Evolutionary conservation across 2,113 vertebrate species (phyloP).

Genomic region (Clarias magur): DNA sequence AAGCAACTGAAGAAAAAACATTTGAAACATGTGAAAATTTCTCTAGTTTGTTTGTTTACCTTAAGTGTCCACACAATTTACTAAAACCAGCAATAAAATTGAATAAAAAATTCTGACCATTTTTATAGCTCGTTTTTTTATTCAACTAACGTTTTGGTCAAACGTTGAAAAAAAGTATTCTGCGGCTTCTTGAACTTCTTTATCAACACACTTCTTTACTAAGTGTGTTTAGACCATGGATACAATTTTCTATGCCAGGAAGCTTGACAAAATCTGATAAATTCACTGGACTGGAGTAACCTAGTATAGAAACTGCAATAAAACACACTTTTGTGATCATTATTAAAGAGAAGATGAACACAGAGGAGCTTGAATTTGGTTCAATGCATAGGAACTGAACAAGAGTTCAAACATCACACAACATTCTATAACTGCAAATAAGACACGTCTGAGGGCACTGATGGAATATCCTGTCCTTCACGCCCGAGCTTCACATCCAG

Average conservation of each 20-base stretch:
- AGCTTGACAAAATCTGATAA: slow-evolving; percentile 3
- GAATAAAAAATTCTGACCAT: too few relatives aligned
- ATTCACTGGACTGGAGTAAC: background rate
- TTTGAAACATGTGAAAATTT: too few relatives aligned
- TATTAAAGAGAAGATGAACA: background rate
- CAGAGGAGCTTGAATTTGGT: background rate
- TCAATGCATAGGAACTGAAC: slow-evolving; percentile 24
- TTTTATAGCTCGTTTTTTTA: too few relatives aligned
- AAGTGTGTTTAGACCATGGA: background rate
- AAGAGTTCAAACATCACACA: slow-evolving; percentile 41
- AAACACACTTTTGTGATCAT: background rate
- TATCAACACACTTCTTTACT: background rate
- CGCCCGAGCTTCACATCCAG: slow-evolving; percentile 52
- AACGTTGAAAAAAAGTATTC: background rate
- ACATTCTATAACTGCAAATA: slow-evolving; percentile 55
- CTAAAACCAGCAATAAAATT: too few relatives aligned
- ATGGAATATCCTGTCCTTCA: slow-evolving; percentile 57
- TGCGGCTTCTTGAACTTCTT: too few relatives aligned
- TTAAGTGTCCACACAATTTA: too few relatives aligned
- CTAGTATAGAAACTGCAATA: background rate
- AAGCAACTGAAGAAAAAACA: too few relatives aligned
- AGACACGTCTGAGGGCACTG: slow-evolving; percentile 52
- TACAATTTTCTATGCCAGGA: background rate
- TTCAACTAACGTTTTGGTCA: too few relatives aligned
- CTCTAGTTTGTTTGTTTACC: too few relatives aligned